Conservation (phyloP, 2,888 invertebrate genomes). For the Caenorhabditis imperialis region DNA sequence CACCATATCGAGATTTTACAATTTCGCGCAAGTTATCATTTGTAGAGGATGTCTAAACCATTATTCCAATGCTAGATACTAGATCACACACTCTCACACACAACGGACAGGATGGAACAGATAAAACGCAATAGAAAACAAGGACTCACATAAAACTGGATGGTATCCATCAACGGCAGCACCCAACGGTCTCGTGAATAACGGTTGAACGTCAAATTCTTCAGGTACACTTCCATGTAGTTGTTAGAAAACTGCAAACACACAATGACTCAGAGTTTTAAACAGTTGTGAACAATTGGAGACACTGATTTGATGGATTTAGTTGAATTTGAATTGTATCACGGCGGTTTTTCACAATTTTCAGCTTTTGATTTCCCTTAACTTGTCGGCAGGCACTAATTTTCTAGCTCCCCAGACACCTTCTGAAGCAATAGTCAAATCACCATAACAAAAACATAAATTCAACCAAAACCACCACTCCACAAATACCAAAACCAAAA, state of each 20-base stretch:
- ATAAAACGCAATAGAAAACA: constrained; percentile 3
- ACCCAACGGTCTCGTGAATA: constrained; percentile 77
- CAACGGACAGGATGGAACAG: neutral
- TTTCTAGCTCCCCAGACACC: too few relatives aligned
- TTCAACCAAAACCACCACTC: neutral
- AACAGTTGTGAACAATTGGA: neutral
- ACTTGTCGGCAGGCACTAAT: too few relatives aligned
- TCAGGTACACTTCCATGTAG: constrained; percentile 70
- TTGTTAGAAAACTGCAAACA: constrained; percentile 56
- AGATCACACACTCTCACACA: neutral
- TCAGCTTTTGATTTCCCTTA: too few relatives aligned
- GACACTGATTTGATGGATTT: too few relatives aligned
- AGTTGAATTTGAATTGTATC: too few relatives aligned
- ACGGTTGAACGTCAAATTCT: constrained; percentile 71
- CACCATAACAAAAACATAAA: neutral
- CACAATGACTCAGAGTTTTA: neutral
- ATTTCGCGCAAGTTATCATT: constrained; percentile 59
- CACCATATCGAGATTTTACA: constrained; percentile 69
- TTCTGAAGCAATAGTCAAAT: too few relatives aligned
- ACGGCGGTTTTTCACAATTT: too few relatives aligned
- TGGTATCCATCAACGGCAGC: constrained; percentile 75
- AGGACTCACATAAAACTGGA: constrained; percentile 77
- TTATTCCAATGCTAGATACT: neutral
- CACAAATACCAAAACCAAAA: neutral
- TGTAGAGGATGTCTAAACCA: constrained; percentile 35